Base-by-base conservation (phyloP, 2,888 invertebrate genomes). In the Ophion costatus region DNA sequence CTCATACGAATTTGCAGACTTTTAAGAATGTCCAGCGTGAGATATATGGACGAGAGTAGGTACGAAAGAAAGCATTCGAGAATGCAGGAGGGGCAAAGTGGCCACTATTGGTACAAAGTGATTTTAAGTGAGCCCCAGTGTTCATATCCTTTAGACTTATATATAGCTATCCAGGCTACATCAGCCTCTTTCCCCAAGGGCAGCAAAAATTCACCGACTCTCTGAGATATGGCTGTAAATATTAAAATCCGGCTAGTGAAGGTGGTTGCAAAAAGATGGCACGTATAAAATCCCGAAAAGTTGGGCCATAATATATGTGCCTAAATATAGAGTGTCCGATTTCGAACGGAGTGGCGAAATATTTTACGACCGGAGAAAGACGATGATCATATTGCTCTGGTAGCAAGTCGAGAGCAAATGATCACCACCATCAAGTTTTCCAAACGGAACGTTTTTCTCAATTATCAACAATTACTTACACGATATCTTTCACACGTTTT, bases 161-260 rank as follows among this genome's bases (percentile, higher is more conserved):
- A 59, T 70, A 79, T 45, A 71, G 70, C n/a, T 56, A 63, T 79
- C 63, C 11, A 42, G 33, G 66, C 56, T 61, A 38, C 76, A 70
- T 20, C 14, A 42, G 64, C 69, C 73, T 22, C 70, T 67, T 87
- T 86, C 87, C 87, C 88, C 87, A 86, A 84, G 87, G 85, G 84
- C 83, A 71, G 87, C 86, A 74, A 89, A 91, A 91, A 88, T 91
- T 91, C 61, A 74, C 78, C 86, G 81, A 85, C 79, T 86, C 85
- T 87, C 79, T 92, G 92, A 92, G 89, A 92, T 91, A 92, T 92
- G 91, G 90, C 87, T 84, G 89, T 87, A 90, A 92, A 91, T 92
- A 92, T 92, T 92, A 92, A 91, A 92, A 92, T 91, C 90, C 81
- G 78, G 88, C 89, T 87, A 88, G 82, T 83, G 69, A 82, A 84